phyloP scores from a whole-genome alignment of 2,113 vertebrate genomes.

The Excalfactoria chinensis region DNA sequence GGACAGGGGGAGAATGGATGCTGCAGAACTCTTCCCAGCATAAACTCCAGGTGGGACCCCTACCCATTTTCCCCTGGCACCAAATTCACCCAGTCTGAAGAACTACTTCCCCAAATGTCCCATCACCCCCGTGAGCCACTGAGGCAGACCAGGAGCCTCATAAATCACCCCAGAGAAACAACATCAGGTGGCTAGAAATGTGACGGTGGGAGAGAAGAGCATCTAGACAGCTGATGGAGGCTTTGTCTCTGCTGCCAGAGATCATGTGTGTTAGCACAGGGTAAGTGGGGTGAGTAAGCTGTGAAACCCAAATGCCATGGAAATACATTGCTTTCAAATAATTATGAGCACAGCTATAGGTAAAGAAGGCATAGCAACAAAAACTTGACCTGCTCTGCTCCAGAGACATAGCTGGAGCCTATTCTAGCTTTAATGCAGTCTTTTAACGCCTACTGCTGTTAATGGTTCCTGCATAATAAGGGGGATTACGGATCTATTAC shows the following conservation, averaged over 20 bases:
- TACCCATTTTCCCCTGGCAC: not conserved
- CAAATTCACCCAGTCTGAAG: not conserved
- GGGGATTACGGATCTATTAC: constrained; percentile 48
- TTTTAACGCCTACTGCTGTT: constrained; percentile 39
- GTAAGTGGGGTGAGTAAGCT: not conserved
- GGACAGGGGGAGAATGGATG: not conserved
- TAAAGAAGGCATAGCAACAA: constrained; percentile 56
- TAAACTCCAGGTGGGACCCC: rapidly evolving
- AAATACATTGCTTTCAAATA: not conserved
- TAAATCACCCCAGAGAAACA: not conserved
- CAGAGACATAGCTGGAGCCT: constrained; percentile 14
- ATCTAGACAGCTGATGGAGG: not conserved
- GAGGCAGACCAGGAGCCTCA: rapidly evolving
- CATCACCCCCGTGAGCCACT: rapidly evolving
- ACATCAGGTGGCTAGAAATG: not conserved
- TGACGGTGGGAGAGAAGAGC: rapidly evolving
- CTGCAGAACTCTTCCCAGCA: not conserved
- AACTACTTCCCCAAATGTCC: not conserved
- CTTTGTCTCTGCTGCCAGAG: not conserved
- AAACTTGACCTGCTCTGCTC: constrained; percentile 30
- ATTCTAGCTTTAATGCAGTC: constrained; percentile 37
- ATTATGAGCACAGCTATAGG: not conserved
- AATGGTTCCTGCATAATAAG: constrained; percentile 35
- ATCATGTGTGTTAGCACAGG: not conserved
- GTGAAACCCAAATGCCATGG: not conserved